Conservation (phyloP, 2,888 invertebrate species). For the Ochropleura plecta region DNA sequence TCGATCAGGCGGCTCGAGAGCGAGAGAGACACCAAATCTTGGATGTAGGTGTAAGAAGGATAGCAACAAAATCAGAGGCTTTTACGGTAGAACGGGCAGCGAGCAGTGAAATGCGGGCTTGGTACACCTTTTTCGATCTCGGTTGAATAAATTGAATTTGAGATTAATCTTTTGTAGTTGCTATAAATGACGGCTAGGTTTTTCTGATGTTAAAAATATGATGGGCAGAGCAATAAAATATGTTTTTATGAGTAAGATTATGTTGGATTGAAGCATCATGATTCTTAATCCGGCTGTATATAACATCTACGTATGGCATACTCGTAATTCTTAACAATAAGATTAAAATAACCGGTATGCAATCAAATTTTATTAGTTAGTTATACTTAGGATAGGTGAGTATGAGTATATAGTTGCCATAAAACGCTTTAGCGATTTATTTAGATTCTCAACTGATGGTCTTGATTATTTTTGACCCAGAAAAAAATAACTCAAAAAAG, state of each 20-base stretch:
- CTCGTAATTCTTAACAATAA: slow-evolving; percentile 40
- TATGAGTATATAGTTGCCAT: slow-evolving; percentile 19
- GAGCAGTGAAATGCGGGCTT: slow-evolving; percentile 88
- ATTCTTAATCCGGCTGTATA: slow-evolving; percentile 47
- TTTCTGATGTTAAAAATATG: slow-evolving; percentile 72
- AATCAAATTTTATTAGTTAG: slow-evolving; percentile 40
- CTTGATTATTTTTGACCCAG: neutral
- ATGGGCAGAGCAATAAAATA: slow-evolving; percentile 67
- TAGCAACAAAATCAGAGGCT: slow-evolving; percentile 86
- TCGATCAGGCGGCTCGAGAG: slow-evolving; percentile 85
- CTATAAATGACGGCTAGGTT: slow-evolving; percentile 79
- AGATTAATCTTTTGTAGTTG: slow-evolving; percentile 88
- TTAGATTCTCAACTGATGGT: slow-evolving; percentile 11
- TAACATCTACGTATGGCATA: slow-evolving; percentile 30
- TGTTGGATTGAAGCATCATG: slow-evolving; percentile 55
- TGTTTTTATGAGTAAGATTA: slow-evolving; percentile 58
- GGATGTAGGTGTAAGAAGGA: slow-evolving; percentile 74
- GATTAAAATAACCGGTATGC: slow-evolving; percentile 39
- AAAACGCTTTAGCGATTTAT: slow-evolving; percentile 20
- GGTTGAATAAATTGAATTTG: slow-evolving; percentile 90
- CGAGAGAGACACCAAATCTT: slow-evolving; percentile 74
- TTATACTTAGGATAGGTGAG: slow-evolving; percentile 6
- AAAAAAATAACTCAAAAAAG: neutral
- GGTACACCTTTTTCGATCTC: slow-evolving; percentile 87
- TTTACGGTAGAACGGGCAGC: slow-evolving; percentile 90